Evolutionary conservation across 2,113 vertebrate genomes (phyloP), one percentile per base, ranked within the genome.

Genomic region (Sisor rabdophorus): DNA sequence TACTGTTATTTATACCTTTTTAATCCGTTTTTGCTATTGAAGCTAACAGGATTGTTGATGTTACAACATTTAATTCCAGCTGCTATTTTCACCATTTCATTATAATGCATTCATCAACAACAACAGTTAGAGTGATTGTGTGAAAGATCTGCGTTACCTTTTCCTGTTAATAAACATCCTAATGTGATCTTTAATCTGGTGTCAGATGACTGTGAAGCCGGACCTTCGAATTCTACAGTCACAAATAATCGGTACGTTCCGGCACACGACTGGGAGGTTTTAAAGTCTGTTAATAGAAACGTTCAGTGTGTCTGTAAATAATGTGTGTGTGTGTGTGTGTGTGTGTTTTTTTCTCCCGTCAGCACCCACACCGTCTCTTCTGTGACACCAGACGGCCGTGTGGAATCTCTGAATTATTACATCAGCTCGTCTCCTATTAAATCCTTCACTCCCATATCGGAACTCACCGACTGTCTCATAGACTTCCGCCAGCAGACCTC

Each of bases 381-480:
- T 9, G 28, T 59, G 20, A 9, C 4, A 32, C 17, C 11, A 47
- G 36, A 47, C 28, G 73, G 28, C 13, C 28, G 64, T 13, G 11
- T 20, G 54, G 58, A 15, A 5, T 16, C 36, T 0, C 24, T 77
- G 9, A 47, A 20, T 11, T 84, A 80, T 70, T 54, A 76, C 13
- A 22, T 89, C 79, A 85, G 85, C 4, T n/a, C 89, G 73, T 94
- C 93, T 67, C 89, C 94, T 28, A 91, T 89, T 20, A 91, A 89
- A 71, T 85, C 93, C 6, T 83, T 91, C 72, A 79, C 91, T 75
- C 87, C 95, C n/a, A 88, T 92, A 84, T 93, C 91, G 0, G 93
- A 95, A 86, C 91, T 90, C 78, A 84, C 80, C 1, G 93, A 87
- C 78, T 90, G 90, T 59, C 85, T 91, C 55, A 86, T 92, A 52